phyloP scores from a whole-genome alignment of 2,888 invertebrate species.

The Agonopterix subpropinquella region DNA sequence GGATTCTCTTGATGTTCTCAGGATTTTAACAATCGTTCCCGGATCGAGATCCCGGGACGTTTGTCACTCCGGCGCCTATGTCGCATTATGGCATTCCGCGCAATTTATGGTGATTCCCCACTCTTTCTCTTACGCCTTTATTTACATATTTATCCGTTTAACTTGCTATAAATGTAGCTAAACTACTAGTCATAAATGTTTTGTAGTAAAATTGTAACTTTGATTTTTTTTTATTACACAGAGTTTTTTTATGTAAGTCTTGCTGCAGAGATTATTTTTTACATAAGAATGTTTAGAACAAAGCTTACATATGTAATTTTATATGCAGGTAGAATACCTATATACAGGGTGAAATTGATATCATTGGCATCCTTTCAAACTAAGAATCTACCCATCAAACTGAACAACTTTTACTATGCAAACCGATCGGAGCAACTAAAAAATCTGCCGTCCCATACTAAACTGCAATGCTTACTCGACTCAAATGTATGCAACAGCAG shows the following conservation, averaged over 20 bases:
- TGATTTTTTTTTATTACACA: not conserved
- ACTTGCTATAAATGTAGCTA: not conserved
- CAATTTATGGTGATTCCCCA: slow-evolving; percentile 48
- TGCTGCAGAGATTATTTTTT: too few species aligned
- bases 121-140: slow-evolving; percentile 15
- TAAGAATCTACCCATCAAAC: too few species aligned
- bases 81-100: slow-evolving; percentile 41
- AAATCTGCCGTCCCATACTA: too few species aligned
- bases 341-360: too few species aligned
- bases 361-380: too few species aligned
- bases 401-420: too few species aligned
- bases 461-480: too few species aligned
- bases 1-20: slow-evolving; percentile 46
- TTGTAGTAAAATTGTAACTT: not conserved
- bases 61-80: slow-evolving; percentile 48
- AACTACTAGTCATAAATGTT: not conserved
- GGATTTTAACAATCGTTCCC: slow-evolving; percentile 51
- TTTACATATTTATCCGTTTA: slow-evolving; percentile 14
- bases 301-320: too few species aligned
- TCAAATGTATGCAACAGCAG: too few species aligned
- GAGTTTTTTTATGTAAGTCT: not conserved
- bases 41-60: slow-evolving; percentile 36
- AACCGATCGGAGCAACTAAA: too few species aligned
- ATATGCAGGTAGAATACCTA: too few species aligned
- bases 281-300: too few species aligned